phyloP scores from a whole-genome alignment of 2,113 vertebrate species.

The Antidorcas marsupialis region DNA sequence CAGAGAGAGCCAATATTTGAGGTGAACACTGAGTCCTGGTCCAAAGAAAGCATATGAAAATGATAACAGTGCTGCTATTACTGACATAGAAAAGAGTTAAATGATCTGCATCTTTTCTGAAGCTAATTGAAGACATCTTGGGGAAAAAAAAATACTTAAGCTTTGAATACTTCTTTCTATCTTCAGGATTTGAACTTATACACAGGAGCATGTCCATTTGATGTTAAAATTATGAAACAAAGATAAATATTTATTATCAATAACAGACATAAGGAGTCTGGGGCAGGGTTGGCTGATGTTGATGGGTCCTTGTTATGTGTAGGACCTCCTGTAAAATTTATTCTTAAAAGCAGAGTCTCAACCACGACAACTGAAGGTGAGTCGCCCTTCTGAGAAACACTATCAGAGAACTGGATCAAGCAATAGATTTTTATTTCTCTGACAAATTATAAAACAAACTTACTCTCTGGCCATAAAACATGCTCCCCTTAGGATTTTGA shows the following conservation, averaged over 20 bases:
- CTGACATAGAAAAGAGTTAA: background rate
- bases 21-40: background rate
- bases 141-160: background rate
- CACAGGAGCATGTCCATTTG: background rate
- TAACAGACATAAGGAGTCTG: background rate
- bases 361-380: background rate
- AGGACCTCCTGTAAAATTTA: background rate
- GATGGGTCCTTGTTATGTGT: background rate
- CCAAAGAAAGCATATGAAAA: background rate
- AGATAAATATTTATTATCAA: background rate
- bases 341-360: background rate
- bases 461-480: conserved; percentile 24
- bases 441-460: conserved; percentile 54
- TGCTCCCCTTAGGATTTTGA: conserved; percentile 22
- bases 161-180: background rate
- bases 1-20: background rate
- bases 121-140: background rate
- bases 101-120: background rate
- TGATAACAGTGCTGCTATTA: no score
- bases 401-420: background rate
- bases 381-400: background rate
- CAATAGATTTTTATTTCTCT: background rate
- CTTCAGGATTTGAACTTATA: background rate
- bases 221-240: background rate
- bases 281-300: background rate